Base-by-base conservation (phyloP, 2,888 invertebrate genomes). In the Eupelmus urozonus region DNA sequence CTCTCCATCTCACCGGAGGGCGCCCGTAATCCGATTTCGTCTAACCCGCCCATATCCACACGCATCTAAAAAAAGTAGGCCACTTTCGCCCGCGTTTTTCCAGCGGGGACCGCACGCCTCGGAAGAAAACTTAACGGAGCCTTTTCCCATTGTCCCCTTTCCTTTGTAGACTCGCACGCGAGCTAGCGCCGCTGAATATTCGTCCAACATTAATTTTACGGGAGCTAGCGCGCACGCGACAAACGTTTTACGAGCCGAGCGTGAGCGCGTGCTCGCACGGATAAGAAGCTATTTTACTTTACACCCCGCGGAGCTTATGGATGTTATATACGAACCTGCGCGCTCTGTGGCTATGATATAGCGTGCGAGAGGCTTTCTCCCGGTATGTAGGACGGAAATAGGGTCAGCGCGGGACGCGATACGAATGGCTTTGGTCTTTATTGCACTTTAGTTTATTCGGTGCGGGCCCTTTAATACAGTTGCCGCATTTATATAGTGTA, bases 281-380 rank as follows among this genome's bases (percentile, higher is more conserved):
- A 63, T 45, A 63, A 63, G 23, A 65, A 51, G 45, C 34, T 34
- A 25, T 34, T 63, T 49, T 49, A 25, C 63, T 63, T 65, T 34
- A 9, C 27, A 27, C 25, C 29, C 18, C 9, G 2, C 29, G 0
- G 23, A 29, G 18, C n/a, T 51, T 29, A 51, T 51, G 29, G 27
- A 13, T 25, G 3, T 23, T 57, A 29, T 34, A 34, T 34, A 29
- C n/a, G n/a, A 59, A n/a, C 29, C 18, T 27, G 13, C 9, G 29
- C 29, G n/a, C 9, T 34, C 34, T 34, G 3, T 34, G 9, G 34
- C 9, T 34, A 3, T 34, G 34, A n/a, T n/a, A n/a, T n/a, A n/a
- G n/a, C n/a, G n/a, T 3, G 34, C 34, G 34, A 5, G 34, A 34
- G 29, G n/a, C 49, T 49, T 49, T 49, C 49, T 49, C 11, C 13